Evolutionary conservation across 2,113 vertebrate genomes (phyloP), one percentile per base, ranked within the genome.

Genomic region (Ancistrus triradiatus): DNA sequence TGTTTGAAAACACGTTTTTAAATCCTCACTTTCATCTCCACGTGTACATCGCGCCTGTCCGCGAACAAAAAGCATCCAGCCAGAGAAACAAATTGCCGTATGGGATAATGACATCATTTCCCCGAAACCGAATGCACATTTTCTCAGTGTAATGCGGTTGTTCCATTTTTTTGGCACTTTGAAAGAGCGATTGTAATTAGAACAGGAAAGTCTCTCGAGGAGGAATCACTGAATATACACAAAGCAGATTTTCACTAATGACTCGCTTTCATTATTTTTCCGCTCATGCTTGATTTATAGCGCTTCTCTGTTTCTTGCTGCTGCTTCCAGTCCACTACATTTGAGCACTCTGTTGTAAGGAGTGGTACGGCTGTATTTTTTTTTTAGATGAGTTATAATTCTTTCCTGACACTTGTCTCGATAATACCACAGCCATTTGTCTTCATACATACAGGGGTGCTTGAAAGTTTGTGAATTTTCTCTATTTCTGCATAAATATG

Each of bases 151-250:
- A 2, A 28, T 31, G 25, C 14, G 24, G 22, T 22, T 43, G 10
- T 19, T 56, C 47, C 3, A 10, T 59, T 42, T 31, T 17, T 7
- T 28, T 33, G 1, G 17, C 7, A 40, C 37, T 7, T 15, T 22
- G 17, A 67, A 67, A 56, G 21, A 37, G 24, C 18, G 31, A 47
- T 63, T 24, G 42, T 11, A 68, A 44, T 72, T 48, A 57, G 31
- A 37, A 53, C 1, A 6, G 8, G n/a, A 48, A 46, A 44, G 47
- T 51, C 25, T 66, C 37, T 28, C 28, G 2, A 42, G 8, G 18
- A 44, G 31, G 18, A 51, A 37, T 62, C 52, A 67, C 31, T 46
- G 37, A 62, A 52, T 58, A 58, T 24, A 48, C 24, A 62, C 21
- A 48, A 42, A 28, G 17, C 15, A 28, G 9, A 4, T 18, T 40